Evolutionary conservation across 2,113 vertebrate species (phyloP), one percentile per base, ranked within the genome.

Genomic region (Serilophus lunatus): DNA sequence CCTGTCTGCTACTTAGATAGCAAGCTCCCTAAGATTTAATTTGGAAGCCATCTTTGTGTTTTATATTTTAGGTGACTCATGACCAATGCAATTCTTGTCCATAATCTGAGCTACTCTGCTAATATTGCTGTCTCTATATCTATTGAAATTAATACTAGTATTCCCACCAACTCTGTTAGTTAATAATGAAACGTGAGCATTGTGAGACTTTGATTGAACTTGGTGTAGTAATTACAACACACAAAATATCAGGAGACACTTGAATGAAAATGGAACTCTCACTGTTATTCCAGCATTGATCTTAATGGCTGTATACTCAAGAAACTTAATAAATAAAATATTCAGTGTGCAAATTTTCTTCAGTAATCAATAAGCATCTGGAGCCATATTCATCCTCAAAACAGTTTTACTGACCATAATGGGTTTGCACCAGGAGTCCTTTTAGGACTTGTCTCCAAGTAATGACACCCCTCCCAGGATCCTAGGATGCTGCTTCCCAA

Each of bases 261-360:
- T 69, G 22, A 85, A 65, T 35, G 45, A 61, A 72, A 88, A 53
- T 10, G 6, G 42, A 53, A 53, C n/a, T 91, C 77, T 35, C 26
- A 16, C 40, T 77, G 0, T 83, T 80, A 45, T 70, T 77, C 18
- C 7, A 60, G 26, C 63, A 33, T 47, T 82, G 44, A 59, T 70
- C 33, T 63, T 66, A 71, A 13, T 44, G 87, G 35, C 51, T 47
- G 33, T 38, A 33, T 31, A 36, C 0, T 0, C 56, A 82, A 91
- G 74, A 79, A 84, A 87, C 33, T 28, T 33, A 57, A 53, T 40
- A 59, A 53, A 89, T 81, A 82, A 92, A 93, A 87, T 56, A 90
- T 22, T 72, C 14, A 18, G 18, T 24, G 45, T 63, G 50, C 29
- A 38, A n/a, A 33, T 70, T 42, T 72, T 70, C 42, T 63, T 75